Evolutionary conservation across 2,888 invertebrate genomes (phyloP), one percentile per base, ranked within the genome.

Genomic region (Operophtera brumata): DNA sequence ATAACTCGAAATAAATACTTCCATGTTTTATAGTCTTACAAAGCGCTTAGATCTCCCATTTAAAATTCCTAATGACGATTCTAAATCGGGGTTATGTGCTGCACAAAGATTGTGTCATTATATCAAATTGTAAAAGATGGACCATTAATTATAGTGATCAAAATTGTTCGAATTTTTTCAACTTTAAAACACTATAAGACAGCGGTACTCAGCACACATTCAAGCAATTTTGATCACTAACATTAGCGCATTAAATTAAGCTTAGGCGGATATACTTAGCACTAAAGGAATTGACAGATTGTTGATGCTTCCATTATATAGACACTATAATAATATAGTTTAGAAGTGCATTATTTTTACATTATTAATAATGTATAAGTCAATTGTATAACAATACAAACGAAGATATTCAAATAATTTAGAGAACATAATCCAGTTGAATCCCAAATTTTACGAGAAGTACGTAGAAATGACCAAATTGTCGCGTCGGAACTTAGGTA

Each of bases 81-180:
- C 70, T 72, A 70, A 80, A 77, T 67, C 73, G 74, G 71, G 83
- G 84, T 85, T 86, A 86, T 86, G 84, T 78, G 64, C 68, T 73
- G 75, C 81, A 80, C 78, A 75, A 69, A 62, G 70, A 66, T 78
- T 81, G 84, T 81, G 79, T 77, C 71, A 69, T 77, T 83, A 84
- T 87, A 88, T 88, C 86, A 84, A 84, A 80, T 77, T 76, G 86
- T 85, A 86, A 87, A 87, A 87, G 84, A 86, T 81, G 88, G 89
- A 89, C 89, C 89, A 89, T 84, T 84, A 66, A 66, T 49, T 42
- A 69, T 70, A 73, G 72, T 66, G 70, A 68, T 69, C 61, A 65
- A 71, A 79, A 80, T 80, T 77, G 80, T 69, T 76, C 73, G 74
- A 66, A 63, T 60, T 25, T 45, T 25, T 47, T 28, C 20, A 34